Evolutionary conservation across 2,113 vertebrate genomes (phyloP), one percentile per base, ranked within the genome.

Genomic region (Scytalopus superciliaris): DNA sequence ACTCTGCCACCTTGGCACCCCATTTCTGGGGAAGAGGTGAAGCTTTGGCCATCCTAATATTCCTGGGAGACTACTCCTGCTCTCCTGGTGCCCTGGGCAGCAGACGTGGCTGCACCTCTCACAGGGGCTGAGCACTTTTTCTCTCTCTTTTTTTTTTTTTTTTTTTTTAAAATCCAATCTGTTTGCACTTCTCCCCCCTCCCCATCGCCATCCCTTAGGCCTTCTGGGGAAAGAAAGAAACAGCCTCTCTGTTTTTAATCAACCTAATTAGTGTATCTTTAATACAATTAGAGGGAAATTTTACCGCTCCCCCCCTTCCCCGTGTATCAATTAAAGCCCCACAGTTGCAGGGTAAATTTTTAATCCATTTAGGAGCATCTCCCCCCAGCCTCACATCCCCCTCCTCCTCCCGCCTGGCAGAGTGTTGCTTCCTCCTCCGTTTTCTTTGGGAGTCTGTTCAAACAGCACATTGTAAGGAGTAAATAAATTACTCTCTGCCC

Each of bases 401-500:
- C 81, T 53, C 64, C 72, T 68, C 94, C 83, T 70, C 80, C 88
- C 76, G 90, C 96, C 95, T 96, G 96, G 96, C 94, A 91, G 90
- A 94, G 93, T 92, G 77, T 84, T 77, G 91, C 96, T 96, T 96
- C 97, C 95, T 94, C 97, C 97, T 97, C 97, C 93, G 97, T 97
- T 98, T 97, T 98, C 97, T 97, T 96, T 95, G 91, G 97, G 98
- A 98, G 97, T 94, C 97, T 98, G 98, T 98, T 98, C 97, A 98
- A 98, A 98, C 98, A 98, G 96, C 96, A 98, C 97, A 98, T 98
- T 98, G 98, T 98, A 94, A 98, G 97, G 96, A 98, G 98, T 98
- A 98, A 98, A 98, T 98, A 98, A 98, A 98, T 98, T 98, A 98
- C 97, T 97, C 97, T 97, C 97, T 97, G 98, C 98, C 98, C 97